These are phyloP conservation scores for Geococcyx californianus DNA, from an alignment of 2,113 vertebrate genomes.

Conservation along the genomic window DNA sequence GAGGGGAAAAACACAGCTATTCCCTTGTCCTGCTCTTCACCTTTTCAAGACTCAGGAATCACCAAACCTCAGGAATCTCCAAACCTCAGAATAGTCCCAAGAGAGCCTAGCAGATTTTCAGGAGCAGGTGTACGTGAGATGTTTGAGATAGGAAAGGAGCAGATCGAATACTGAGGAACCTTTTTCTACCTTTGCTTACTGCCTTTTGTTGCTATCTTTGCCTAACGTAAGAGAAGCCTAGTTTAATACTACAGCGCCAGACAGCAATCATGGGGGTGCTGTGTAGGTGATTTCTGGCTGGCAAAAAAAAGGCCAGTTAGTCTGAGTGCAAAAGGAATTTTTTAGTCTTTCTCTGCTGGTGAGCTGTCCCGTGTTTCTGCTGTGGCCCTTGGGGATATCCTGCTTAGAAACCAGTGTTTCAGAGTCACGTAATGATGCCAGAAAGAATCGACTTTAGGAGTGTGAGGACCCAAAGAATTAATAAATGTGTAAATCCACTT, in stretches of 20 bases:
- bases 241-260: neutral
- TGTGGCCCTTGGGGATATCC: neutral
- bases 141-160: neutral
- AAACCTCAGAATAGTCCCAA: neutral
- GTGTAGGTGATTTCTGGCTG: neutral
- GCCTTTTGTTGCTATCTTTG: neutral
- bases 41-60: neutral
- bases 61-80: neutral
- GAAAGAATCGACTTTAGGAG: neutral
- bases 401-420: neutral
- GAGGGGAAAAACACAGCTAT: neutral
- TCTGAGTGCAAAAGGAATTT: neutral
- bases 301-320: neutral
- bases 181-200: neutral
- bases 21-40: neutral
- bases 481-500: neutral
- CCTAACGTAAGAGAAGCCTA: neutral
- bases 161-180: neutral
- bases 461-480: neutral
- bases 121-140: neutral
- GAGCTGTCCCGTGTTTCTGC: neutral
- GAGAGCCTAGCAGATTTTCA: neutral
- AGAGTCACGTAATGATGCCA: neutral
- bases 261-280: neutral
- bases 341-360: neutral